Percentiles rank a stretch among this genome's conserved stretches.
phyloP scores from a whole-genome alignment of 2,888 invertebrate genomes.

The Andrena bucephala region DNA sequence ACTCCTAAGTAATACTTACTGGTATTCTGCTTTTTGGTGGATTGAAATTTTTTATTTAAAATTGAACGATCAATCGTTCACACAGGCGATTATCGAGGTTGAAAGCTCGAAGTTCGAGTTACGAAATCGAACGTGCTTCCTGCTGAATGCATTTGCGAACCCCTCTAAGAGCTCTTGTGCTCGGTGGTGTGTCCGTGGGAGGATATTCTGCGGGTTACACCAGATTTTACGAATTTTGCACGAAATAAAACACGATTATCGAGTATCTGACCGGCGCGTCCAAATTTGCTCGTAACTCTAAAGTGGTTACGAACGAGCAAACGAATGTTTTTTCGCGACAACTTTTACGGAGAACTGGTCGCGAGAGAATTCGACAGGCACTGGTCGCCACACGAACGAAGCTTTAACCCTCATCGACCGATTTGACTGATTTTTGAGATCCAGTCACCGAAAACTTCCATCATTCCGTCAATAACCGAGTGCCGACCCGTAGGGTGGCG shows the following conservation, averaged over 20 bases:
- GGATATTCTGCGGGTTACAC: constrained; percentile 29
- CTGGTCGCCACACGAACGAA: constrained; percentile 74
- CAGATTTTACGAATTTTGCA: constrained; percentile 20
- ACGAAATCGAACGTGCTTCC: constrained; percentile 47
- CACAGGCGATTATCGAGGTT: constrained; percentile 32
- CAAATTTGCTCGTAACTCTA: constrained; percentile 61
- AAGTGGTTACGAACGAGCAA: constrained; percentile 62
- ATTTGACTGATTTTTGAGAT: constrained; percentile 85
- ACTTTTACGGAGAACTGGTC: constrained; percentile 66
- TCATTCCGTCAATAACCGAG: constrained; percentile 93
- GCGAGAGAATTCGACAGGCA: constrained; percentile 74
- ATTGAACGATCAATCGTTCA: constrained; percentile 16
- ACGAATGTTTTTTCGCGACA: constrained; percentile 80
- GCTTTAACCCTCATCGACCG: constrained; percentile 61
- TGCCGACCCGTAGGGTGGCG: constrained; percentile 93
- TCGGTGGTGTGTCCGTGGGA: constrained; percentile 55
- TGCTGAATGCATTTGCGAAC: constrained; percentile 53
- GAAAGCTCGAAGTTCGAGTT: constrained; percentile 51
- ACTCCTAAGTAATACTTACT: background rate
- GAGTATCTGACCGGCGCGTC: constrained; percentile 13
- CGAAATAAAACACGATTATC: constrained; percentile 35
- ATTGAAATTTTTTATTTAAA: constrained; percentile 4
- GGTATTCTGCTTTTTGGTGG: background rate
- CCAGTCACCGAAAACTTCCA: constrained; percentile 88
- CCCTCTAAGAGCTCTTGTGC: constrained; percentile 47